Percentiles rank a stretch among this genome's conserved stretches.
Evolutionary conservation across 2,797 vertebrate species (phyloP).

Genomic region (Limosa lapponica): DNA sequence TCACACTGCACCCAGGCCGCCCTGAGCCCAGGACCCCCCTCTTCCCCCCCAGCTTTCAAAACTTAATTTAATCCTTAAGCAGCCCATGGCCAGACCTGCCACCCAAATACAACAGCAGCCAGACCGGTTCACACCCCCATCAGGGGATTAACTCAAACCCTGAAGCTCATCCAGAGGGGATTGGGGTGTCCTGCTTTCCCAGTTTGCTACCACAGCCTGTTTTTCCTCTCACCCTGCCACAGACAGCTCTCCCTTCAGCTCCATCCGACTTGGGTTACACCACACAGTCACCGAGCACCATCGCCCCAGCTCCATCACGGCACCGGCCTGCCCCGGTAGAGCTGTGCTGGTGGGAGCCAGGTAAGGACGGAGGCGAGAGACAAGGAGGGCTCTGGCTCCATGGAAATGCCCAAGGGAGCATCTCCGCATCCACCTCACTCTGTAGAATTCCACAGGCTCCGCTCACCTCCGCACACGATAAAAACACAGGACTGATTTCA

Average conservation of each 20-base stretch:
- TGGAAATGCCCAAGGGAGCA: rapidly evolving
- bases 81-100: not conserved
- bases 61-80: not conserved
- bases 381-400: not conserved
- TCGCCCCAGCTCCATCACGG: too few relatives aligned
- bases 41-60: not conserved
- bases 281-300: rapidly evolving
- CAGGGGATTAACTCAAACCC: not conserved
- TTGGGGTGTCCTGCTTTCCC: rapidly evolving
- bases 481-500: not conserved
- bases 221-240: not conserved
- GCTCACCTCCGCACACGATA: not conserved
- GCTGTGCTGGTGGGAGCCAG: not conserved
- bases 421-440: rapidly evolving
- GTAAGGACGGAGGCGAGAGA: rapidly evolving
- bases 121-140: not conserved
- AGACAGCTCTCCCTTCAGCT: not conserved
- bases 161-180: rapidly evolving
- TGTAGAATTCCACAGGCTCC: not conserved
- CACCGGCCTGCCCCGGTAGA: not conserved
- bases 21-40: not conserved
- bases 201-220: rapidly evolving
- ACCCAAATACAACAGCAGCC: not conserved
- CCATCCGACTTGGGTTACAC: rapidly evolving
- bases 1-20: not conserved